phyloP scores from a whole-genome alignment of 2,797 vertebrate genomes.

The Acanthiza pusilla region DNA sequence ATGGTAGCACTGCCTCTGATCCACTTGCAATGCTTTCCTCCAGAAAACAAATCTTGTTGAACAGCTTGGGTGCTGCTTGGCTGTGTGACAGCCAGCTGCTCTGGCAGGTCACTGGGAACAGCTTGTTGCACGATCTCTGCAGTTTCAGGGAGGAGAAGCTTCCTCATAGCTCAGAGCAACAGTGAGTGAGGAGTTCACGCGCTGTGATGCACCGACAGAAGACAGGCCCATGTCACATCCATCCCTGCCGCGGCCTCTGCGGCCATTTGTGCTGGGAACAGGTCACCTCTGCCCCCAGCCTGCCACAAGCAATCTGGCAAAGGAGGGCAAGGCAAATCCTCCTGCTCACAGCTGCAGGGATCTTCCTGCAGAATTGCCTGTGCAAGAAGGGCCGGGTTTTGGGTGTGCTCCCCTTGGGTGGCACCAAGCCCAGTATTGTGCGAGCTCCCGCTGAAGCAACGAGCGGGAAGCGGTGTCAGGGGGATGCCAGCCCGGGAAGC shows the following conservation, averaged over 20 bases:
- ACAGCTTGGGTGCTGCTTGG: background rate
- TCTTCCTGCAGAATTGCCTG: background rate
- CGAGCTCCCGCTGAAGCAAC: slow-evolving; percentile 10
- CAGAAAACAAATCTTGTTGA: background rate
- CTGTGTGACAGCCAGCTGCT: slow-evolving; percentile 27
- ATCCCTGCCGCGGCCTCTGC: background rate
- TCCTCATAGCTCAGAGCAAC: slow-evolving; percentile 35
- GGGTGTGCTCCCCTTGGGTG: slow-evolving; percentile 44
- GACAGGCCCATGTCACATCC: fast-evolving
- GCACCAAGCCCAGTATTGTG: slow-evolving; percentile 26
- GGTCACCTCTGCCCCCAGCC: background rate
- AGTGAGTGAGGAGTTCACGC: fast-evolving
- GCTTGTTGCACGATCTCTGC: background rate
- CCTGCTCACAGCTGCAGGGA: background rate
- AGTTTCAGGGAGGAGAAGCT: slow-evolving; percentile 61
- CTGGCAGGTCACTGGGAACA: slow-evolving; percentile 35
- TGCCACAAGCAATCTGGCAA: fast-evolving
- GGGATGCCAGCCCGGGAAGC: background rate
- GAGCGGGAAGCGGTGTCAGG: background rate
- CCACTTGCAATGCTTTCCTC: background rate
- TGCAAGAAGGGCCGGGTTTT: slow-evolving; percentile 51
- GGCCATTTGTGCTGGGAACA: fast-evolving
- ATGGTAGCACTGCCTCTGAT: background rate
- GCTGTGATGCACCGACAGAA: background rate
- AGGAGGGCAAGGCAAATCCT: background rate